A percentile compares a stretch with the other conserved stretches of the same genome.
Evolutionary conservation across 2,888 invertebrate species (phyloP).

Genomic region (Nomada hirtipes): DNA sequence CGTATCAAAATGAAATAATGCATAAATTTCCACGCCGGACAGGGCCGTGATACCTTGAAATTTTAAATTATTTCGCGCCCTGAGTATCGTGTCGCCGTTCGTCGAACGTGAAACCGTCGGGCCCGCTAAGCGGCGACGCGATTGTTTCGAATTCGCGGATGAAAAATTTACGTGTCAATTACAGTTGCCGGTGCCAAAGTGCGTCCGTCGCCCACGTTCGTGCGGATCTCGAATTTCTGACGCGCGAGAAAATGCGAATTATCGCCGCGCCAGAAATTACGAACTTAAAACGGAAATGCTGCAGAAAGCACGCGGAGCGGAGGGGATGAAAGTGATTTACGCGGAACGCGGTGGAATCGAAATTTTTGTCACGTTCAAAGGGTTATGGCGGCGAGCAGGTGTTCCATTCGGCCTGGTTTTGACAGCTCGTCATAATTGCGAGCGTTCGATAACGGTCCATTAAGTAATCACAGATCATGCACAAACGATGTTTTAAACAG

Average conservation of each 20-base stretch:
- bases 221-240: background rate
- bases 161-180: slow-evolving; percentile 15
- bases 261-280: background rate
- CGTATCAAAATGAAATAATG: slow-evolving; percentile 17
- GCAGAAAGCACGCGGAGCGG: too few relatives aligned
- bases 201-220: background rate
- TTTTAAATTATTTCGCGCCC: slow-evolving; percentile 17
- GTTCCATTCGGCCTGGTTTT: background rate
- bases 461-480: slow-evolving; percentile 20
- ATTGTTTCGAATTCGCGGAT: slow-evolving; percentile 2
- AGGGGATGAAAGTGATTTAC: background rate
- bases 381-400: background rate
- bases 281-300: slow-evolving; percentile 3
- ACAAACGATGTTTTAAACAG: slow-evolving; percentile 33
- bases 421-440: slow-evolving; percentile 43
- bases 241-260: background rate
- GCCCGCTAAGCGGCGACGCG: background rate
- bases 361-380: background rate
- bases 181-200: background rate
- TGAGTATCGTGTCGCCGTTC: slow-evolving; percentile 9
- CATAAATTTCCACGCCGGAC: slow-evolving; percentile 2
- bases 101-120: background rate
- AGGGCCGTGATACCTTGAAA: background rate
- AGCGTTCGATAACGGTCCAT: slow-evolving; percentile 42
- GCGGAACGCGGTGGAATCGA: background rate